Evolutionary conservation across 2,888 invertebrate species (phyloP), one percentile per base, ranked within the genome.

Genomic region (Ophraella communa): DNA sequence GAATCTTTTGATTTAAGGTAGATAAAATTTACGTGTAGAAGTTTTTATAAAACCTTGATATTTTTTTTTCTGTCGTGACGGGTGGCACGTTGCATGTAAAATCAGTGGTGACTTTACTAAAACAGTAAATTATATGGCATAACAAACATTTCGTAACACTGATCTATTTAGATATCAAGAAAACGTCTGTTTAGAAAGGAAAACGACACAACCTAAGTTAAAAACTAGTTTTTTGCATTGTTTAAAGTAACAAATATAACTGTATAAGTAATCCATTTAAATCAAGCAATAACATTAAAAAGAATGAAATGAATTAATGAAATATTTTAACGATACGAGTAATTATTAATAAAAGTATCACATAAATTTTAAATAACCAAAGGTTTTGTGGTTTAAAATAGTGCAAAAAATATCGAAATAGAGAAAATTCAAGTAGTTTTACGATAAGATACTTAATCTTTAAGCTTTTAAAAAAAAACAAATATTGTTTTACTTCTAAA

Each of bases 1-100:
- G 14, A 8, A 10, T 5, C 14, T n/a, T 39, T 39, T 17, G 57
- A 58, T 53, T 64, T 24, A 64, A 64, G 56, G 57, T 58, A 33
- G 24, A 54, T 30, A 18, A 45, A 24, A 20, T 53, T 39, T 10
- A 47, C 54, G 45, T 30, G 42, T 45, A 33, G 49, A 62, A 61
- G 49, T 67, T 67, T 66, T 59, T 20, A 42, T 35, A 33, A 64
- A 62, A 64, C 62, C 59, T 51, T 60, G 59, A 54, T 66, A 59
- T 57, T 11, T 33, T 5, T 39, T 30, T 39, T 42, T 57, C 30
- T 3, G 54, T 45, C 49, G 45, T 58, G 60, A 59, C 44, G 30
- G 24, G 10, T 30, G 54, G 49, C 44, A 44, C 45, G 52, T n/a
- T 21, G 47, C 47, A 47, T 14, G 20, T 23, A 39, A 39, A 39